Conservation (phyloP, 2,113 vertebrate species). For the Corythoichthys intestinalis region DNA sequence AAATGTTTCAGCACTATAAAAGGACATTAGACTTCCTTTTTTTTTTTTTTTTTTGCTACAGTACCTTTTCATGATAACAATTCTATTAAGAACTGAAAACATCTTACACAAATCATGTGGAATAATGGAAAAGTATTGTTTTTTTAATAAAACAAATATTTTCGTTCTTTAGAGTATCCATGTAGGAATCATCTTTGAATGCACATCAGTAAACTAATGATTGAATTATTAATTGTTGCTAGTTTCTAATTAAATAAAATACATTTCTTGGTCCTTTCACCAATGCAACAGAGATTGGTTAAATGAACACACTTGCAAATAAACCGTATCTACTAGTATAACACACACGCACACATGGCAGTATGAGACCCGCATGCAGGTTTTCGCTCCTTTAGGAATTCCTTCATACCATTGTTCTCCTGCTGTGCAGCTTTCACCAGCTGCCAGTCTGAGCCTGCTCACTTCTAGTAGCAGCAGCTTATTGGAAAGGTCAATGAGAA, state of each 20-base stretch:
- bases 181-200: neutral
- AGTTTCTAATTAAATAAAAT: neutral
- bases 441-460: slow-evolving; percentile 27
- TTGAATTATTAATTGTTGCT: neutral
- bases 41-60: neutral
- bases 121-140: neutral
- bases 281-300: neutral
- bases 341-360: neutral
- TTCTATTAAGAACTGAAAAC: neutral
- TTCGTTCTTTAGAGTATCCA: neutral
- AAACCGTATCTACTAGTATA: neutral
- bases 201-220: neutral
- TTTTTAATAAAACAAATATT: neutral
- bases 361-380: slow-evolving; percentile 21
- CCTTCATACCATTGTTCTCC: slow-evolving; percentile 29
- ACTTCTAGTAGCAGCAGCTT: slow-evolving; percentile 37
- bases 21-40: too few relatives aligned
- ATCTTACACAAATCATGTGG: neutral
- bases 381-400: slow-evolving; percentile 28
- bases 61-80: neutral
- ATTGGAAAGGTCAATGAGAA: slow-evolving; percentile 50
- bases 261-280: neutral
- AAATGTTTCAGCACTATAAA: too few relatives aligned
- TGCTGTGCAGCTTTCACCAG: slow-evolving; percentile 34
- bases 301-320: neutral